Conservation (phyloP, 2,888 invertebrate species). For the Napeogenes sylphis region DNA sequence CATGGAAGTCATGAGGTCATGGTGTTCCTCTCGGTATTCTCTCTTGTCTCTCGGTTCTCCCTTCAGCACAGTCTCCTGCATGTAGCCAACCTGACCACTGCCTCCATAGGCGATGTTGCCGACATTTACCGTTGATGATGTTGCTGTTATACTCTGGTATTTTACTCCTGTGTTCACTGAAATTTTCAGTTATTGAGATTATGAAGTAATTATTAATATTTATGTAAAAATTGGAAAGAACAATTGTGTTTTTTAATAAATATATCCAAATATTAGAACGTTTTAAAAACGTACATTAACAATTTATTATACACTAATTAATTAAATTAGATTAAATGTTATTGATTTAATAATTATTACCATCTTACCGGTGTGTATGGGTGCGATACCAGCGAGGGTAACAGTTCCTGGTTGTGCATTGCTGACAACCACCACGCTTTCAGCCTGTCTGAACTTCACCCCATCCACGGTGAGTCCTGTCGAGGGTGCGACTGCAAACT, state of each 20-base stretch:
- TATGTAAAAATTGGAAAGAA: too few relatives aligned
- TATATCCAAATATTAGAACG: too few relatives aligned
- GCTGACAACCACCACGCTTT: constrained; percentile 71
- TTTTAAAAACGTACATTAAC: too few relatives aligned
- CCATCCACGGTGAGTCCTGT: constrained; percentile 59
- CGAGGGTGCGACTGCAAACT: constrained; percentile 58
- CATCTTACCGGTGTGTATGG: constrained; percentile 61
- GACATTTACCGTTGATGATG: constrained; percentile 63
- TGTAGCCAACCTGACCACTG: constrained; percentile 60
- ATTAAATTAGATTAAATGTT: too few relatives aligned
- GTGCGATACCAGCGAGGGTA: constrained; percentile 60
- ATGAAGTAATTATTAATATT: too few relatives aligned
- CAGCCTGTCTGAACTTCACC: constrained; percentile 80
- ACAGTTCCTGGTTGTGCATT: constrained; percentile 73
- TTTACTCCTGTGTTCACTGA: constrained; percentile 71
- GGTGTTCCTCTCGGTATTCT: constrained; percentile 73
- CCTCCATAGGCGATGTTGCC: constrained; percentile 68
- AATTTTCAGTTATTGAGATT: not conserved
- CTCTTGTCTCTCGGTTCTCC: constrained; percentile 62
- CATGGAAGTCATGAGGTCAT: constrained; percentile 75
- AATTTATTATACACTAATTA: too few relatives aligned
- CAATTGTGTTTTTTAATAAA: too few relatives aligned
- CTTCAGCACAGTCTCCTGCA: constrained; percentile 57
- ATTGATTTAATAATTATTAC: not conserved
- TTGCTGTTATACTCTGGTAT: constrained; percentile 71